Base-by-base conservation (phyloP, 2,113 vertebrate species). In the Ageneiosus marmoratus region DNA sequence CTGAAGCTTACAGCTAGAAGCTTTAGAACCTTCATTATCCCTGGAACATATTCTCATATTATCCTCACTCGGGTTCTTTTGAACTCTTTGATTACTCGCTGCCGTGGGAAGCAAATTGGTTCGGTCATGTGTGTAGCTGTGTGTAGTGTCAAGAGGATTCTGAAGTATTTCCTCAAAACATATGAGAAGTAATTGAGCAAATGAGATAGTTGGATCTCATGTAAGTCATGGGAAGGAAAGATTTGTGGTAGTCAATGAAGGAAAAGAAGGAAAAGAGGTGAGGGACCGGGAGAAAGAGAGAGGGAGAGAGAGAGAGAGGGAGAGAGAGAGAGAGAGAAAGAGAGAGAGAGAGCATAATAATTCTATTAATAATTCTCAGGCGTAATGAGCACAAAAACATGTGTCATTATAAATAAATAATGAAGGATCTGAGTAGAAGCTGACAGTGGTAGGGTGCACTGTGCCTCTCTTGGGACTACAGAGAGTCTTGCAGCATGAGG, bases 381-480 rank as follows among this genome's bases (percentile, higher is more conserved):
- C 88, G 91, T 93, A 88, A 92, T 86, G 84, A 87, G 81, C 85
- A 88, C 50, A 88, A 90, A 86, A 89, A 91, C 91, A 92, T 89
- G 92, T 92, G 87, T 89, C 89, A 89, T 87, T 72, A 79, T 88
- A 91, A 90, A 94, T 93, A 88, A 89, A 91, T 92, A 92, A 93
- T 91, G 86, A 82, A 91, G 87, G 74, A 84, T 41, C 50, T 86
- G 75, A 82, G 87, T 90, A 89, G 85, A 89, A 92, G 91, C 91
- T 37, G 85, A 72, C 27, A 24, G 62, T 77, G 62, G 56, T 63
- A 55, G 55, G 15, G 48, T 75, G 48, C 27, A 32, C 2, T 20
- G n/a, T 15, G 50, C 34, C 20, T 27, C 70, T 12, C 41, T 72
- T 44, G 32, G 55, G 46, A 50, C 75, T 53, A 8, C 11, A 29